Base-by-base conservation (phyloP, 30 jellyfish, hydroid and myxozoan species). In the Aurelia sp. region DNA sequence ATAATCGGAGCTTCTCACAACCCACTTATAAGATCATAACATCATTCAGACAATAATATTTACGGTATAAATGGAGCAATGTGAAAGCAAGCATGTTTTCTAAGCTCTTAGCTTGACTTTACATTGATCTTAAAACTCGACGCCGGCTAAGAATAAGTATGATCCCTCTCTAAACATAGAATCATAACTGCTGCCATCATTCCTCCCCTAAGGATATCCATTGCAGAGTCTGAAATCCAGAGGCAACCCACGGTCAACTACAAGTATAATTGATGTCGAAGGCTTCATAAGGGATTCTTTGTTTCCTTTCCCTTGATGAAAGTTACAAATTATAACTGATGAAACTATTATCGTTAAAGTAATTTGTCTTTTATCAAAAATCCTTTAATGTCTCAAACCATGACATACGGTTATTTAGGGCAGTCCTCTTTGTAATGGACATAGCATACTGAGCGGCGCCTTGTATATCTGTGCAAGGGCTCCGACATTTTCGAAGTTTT, bases 401-500 rank as follows among this genome's bases (percentile, higher is more conserved):
- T 37, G 69, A 59, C 23, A 13, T 4, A 44, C 55, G 55, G 55
- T 8, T 12, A 10, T n/a, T 59, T 59, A 59, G 33, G 69, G 69
- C 69, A 59, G 23, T n/a, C 4, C 33, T 18, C 16, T 59, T 18
- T 21, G 33, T 59, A 59, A 18, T n/a, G 33, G 33, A 18, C 69
- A 18, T 59, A 59, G 27, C 69, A 21, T 59, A 18, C 55, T 59
- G 23, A 64, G 66, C 21, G 89, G 89, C 89, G 89, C 89, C 89
- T 41, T 35, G 18, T 17, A 52, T 31, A 78, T 78, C 79, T 62
- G 31, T 60, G 71, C 84, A 78, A 63, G 60, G 61, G 78, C 61
- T 78, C 89, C 89, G 79, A 78, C 77, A 69, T 27, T 57, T 78
- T 78, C 21, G 53, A 70, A 15, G 73, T 78, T 78, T 47, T 62